Conservation (phyloP, 2,113 vertebrate genomes). For the Isichthys henryi region DNA sequence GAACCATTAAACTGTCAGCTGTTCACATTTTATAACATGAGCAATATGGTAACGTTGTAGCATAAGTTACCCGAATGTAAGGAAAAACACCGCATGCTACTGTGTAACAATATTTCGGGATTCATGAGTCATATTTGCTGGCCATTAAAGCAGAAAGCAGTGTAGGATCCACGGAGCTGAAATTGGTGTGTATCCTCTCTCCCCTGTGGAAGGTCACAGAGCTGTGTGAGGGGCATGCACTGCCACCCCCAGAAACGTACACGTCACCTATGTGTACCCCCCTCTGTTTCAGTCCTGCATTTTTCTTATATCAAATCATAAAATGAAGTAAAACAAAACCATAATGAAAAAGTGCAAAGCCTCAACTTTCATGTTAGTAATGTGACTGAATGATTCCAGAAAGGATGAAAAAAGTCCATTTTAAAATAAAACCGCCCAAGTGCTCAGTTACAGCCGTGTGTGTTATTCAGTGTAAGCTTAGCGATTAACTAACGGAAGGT, state of each 20-base stretch:
- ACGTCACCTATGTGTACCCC: not conserved
- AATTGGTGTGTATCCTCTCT: not conserved
- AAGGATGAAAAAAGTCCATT: not conserved
- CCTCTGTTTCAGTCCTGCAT: no score
- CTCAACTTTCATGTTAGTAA: not conserved
- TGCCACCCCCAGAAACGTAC: not conserved
- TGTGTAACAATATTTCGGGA: not conserved
- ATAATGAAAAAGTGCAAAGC: not conserved
- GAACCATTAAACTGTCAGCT: not conserved
- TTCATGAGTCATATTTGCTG: slow-evolving; percentile 10
- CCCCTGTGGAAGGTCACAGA: not conserved
- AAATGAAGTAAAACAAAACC: not conserved
- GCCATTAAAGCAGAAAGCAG: not conserved
- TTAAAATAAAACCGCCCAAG: not conserved
- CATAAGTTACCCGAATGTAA: not conserved
- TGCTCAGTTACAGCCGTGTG: not conserved
- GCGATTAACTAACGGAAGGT: not conserved
- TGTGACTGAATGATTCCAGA: not conserved
- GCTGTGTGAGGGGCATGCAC: not conserved
- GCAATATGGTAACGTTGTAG: not conserved
- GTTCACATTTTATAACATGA: not conserved
- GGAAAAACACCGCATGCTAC: not conserved
- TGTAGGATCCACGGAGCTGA: not conserved
- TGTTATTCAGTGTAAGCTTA: not conserved
- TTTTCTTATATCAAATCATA: not conserved